Evolutionary conservation across 2,797 vertebrate genomes (phyloP).

Genomic region (Parauchenoglanis punctatus): DNA sequence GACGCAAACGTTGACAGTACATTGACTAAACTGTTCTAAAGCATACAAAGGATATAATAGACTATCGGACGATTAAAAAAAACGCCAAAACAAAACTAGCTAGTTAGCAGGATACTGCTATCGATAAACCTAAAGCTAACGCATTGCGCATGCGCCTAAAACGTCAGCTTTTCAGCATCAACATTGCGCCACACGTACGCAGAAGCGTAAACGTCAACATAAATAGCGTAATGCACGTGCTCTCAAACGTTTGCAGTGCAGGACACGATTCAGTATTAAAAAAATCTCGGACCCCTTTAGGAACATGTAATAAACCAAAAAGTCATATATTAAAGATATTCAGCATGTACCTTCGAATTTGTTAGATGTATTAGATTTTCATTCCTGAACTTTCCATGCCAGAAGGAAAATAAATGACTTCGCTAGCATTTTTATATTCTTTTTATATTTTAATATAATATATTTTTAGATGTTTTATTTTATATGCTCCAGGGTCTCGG

Average conservation of each 20-base stretch:
- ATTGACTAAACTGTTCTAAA: neutral
- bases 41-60: neutral
- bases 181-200: conserved; percentile 17
- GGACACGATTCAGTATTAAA: neutral
- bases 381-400: neutral
- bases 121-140: neutral
- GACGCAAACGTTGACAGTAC: neutral
- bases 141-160: conserved; percentile 18
- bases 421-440: neutral
- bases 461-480: neutral
- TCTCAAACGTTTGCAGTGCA: neutral
- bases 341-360: neutral
- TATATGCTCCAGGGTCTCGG: neutral
- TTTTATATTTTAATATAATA: neutral
- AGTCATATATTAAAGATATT: neutral
- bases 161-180: neutral
- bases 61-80: neutral
- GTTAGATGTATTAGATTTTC: neutral
- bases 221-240: neutral
- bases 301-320: neutral
- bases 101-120: neutral
- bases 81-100: neutral
- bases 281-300: neutral
- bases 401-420: neutral
- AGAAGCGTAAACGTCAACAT: neutral